phyloP scores from a whole-genome alignment of 2,113 vertebrate genomes.

The Sus scrofa region T2T-Sscrofa CM000821.6:11541501-11542000 shows the following conservation, averaged over 20 bases:
- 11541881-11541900: background rate
- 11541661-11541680: background rate
- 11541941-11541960: background rate
- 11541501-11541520: background rate
- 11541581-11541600: background rate
- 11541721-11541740: background rate
- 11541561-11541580: conserved; percentile 14
- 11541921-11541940: background rate
- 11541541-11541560: background rate
- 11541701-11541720: background rate
- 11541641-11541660: background rate
- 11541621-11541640: background rate
- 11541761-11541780: background rate
- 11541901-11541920: background rate
- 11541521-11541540: background rate
- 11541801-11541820: background rate
- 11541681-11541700: background rate
- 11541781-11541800: background rate
- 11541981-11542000: background rate
- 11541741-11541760: background rate
- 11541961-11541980: background rate
- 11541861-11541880: background rate
- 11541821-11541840: background rate
- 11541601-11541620: background rate
- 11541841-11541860: background rate